Evolutionary conservation across 1,140 invertebrate species (phyloP).

Genomic region (Alviniconcha marisindica): DNA sequence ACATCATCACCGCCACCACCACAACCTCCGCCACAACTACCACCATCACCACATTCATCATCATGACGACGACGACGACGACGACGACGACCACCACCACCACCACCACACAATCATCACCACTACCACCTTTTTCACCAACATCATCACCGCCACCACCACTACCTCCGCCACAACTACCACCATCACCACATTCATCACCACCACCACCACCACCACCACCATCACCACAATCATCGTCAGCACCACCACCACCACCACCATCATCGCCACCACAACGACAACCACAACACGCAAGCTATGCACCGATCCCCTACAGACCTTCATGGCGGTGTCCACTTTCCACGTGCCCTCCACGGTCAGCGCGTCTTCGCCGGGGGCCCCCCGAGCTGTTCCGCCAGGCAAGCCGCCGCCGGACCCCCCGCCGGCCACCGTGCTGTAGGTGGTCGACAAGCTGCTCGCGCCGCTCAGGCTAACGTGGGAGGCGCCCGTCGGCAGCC

Average conservation of each 20-base stretch:
- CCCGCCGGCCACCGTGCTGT: neutral
- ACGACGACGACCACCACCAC: neutral
- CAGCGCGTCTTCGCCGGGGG: constrained; percentile 6
- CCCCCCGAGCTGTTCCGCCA: neutral
- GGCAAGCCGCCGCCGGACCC: neutral
- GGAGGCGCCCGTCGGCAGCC: no score
- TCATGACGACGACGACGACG: no score
- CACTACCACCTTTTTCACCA: neutral
- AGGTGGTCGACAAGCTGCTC: constrained; percentile 17
- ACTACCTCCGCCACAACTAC: neutral
- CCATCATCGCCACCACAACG: neutral
- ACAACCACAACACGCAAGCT: no score
- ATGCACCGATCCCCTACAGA: neutral
- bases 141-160: neutral
- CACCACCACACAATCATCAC: neutral
- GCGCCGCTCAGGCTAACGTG: neutral
- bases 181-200: neutral
- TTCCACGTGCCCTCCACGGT: constrained; percentile 43
- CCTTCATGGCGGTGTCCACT: constrained; percentile 31
- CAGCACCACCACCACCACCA: constrained; percentile 6
- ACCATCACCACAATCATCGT: neutral
- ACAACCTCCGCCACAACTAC: no score
- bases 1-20: no score
- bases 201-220: neutral
- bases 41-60: neutral